Conservation (phyloP, 2,797 vertebrate species). For the Sebastolobus alascanus region DNA sequence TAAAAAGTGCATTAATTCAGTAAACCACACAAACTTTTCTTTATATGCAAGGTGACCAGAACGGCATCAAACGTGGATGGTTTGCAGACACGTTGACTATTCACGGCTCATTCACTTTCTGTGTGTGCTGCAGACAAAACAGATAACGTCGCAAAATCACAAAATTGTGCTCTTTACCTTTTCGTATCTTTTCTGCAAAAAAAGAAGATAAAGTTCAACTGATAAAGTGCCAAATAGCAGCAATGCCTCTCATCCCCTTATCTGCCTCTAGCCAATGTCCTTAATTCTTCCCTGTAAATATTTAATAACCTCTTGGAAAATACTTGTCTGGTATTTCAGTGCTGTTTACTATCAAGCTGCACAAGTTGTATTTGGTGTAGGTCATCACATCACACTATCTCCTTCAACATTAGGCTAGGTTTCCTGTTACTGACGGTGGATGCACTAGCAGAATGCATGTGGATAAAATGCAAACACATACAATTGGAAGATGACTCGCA, state of each 20-base stretch:
- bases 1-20: slow-evolving; percentile 17
- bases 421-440: not conserved
- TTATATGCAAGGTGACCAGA: not conserved
- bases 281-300: slow-evolving; percentile 27
- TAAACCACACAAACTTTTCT: not conserved
- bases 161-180: not conserved
- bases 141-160: too few relatives aligned
- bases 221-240: not conserved
- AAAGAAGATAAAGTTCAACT: not conserved
- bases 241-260: not conserved
- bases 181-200: not conserved
- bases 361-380: not conserved
- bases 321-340: not conserved
- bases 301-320: slow-evolving; percentile 30
- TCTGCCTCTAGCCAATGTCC: not conserved
- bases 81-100: not conserved
- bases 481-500: not conserved
- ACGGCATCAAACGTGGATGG: not conserved
- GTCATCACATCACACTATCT: not conserved
- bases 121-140: not conserved
- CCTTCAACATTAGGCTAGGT: not conserved
- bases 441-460: not conserved
- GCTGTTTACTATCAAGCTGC: not conserved
- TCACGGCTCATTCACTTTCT: not conserved
- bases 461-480: not conserved